Percentiles rank a stretch among this genome's conserved stretches.
These are phyloP conservation scores for Galendromus occidentalis DNA, from an alignment of 1,140 invertebrate species.

Conservation along the genomic window DNA sequence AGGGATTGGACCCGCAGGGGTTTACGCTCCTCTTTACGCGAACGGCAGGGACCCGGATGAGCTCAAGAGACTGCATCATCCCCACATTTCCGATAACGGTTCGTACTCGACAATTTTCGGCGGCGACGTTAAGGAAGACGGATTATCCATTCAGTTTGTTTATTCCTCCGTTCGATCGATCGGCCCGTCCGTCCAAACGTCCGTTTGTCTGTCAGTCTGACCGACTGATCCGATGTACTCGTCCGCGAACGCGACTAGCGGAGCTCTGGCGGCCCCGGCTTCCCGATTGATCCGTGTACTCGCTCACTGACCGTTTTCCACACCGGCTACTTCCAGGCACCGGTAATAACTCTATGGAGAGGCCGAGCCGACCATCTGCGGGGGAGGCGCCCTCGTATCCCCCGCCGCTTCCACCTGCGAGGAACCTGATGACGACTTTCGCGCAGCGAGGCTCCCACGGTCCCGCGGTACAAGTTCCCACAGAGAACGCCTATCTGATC, in stretches of 20 bases:
- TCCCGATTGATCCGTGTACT: no score
- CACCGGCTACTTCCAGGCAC: no score
- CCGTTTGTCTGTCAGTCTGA: no score
- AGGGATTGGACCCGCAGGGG: conserved; percentile 12
- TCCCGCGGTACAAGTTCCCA: neutral
- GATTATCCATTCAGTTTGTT: no score
- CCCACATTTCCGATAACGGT: neutral
- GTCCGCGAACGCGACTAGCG: no score
- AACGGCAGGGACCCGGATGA: conserved; percentile 1
- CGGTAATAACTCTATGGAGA: conserved; percentile 4
- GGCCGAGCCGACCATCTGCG: neutral
- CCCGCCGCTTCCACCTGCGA: neutral
- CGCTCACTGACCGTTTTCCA: no score
- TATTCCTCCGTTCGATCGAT: no score
- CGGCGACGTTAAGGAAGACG: no score
- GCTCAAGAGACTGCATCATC: conserved; percentile 8
- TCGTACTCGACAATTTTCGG: no score
- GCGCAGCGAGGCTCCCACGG: neutral
- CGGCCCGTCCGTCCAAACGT: no score
- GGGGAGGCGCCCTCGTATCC: conserved; percentile 3
- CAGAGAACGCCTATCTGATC: conserved; percentile 4
- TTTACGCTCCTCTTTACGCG: conserved; percentile 4
- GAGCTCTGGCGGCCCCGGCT: no score
- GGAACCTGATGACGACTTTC: conserved; percentile 6
- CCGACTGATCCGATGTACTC: no score